Base-by-base conservation (phyloP, 2,888 invertebrate genomes). In the Dioctria rufipes region DNA sequence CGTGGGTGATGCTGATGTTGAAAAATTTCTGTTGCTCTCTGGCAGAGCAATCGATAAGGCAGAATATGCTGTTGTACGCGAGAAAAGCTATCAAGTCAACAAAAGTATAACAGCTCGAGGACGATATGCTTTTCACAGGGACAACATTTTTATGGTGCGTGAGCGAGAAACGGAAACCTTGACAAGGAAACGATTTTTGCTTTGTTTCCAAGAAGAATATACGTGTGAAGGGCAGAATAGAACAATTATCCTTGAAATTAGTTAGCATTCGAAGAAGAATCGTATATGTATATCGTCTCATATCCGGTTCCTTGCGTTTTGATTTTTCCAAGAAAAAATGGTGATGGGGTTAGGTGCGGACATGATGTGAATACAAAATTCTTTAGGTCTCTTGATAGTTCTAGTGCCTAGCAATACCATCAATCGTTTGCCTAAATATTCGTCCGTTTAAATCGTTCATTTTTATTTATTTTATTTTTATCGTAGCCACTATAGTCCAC, bases 21-120 rank as follows among this genome's bases (percentile, higher is more conserved):
- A 73, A 73, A 73, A 73, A 73, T 60, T 60, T n/a, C 73, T 60
- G 40, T 73, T 73, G 42, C 73, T 73, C 40, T 40, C 73, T 42
- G 40, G 73, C 13, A 13, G n/a, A 25, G 54, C 73, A 73, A 73
- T 73, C 73, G 73, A 73, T 73, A 73, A 6, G 40, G 40, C n/a
- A 6, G 13, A 58, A 13, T 3, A 42, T 40, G 40, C 58, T 40
- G 13, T 25, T 42, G 13, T 58, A 37, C 9, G 37, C 25, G 54
- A 11, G 71, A 42, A 60, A 42, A 40, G 58, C 73, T 58, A 73
- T 73, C 73, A 73, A 73, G 58, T 43, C 40, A 11, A 40, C 58
- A 73, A 58, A 25, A 25, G 25, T 73, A 73, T 42, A 42, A 2
- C 25, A 42, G 25, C 13, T 58, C 37, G 43, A 66, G 66, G 43